Base-by-base conservation (phyloP, 2,888 invertebrate species). In the Heliconius ismenius region DNA sequence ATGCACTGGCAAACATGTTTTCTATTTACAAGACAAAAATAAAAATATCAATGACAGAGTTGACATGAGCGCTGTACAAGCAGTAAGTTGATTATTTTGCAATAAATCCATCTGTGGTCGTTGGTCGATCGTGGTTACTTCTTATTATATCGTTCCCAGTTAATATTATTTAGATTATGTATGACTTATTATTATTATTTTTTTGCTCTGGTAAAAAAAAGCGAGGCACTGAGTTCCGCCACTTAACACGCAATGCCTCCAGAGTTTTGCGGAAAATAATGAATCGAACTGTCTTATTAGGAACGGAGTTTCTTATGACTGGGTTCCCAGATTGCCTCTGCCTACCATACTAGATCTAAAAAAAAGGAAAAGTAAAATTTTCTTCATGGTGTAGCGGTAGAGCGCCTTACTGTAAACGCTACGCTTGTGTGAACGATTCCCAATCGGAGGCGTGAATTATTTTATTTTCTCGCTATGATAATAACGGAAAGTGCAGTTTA, bases 1-100 rank as follows among this genome's bases (percentile, higher is more conserved):
- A 10, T 93, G 93, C 76, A 84, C 84, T 26, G 84, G 86, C 62
- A 87, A 86, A 65, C 87, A 89, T 76, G 83, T 89, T 0, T 86
- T 89, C 60, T 83, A 89, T 65, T 84, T 90, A 62, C 79, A 87
- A 43, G 86, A 86, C 11, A 83, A 81, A 21, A 81, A 76, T 36
- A 81, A 77, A 43, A 76, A 78, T 2, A 73, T 79, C 4, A 83
- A 81, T 15, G 81, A 81, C 65, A 80, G 78, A 7, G 85, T 84
- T 24, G 87, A 85, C 26, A 69, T 64, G 15, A 74, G 69, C 39
- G 68, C 73, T 13, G 80, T 82, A 32, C 79, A 81, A 60, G 76
- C 79, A 18, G 78, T 80, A 15, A 64, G 80, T 81, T 7, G 49
- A 49, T 49, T 49, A 18, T 49, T 49, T 49, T 49, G 18, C 49